Evolutionary conservation across 53 echinoderm and acorn worm species (phyloP).

Genomic region (Arbacia lixula): DNA sequence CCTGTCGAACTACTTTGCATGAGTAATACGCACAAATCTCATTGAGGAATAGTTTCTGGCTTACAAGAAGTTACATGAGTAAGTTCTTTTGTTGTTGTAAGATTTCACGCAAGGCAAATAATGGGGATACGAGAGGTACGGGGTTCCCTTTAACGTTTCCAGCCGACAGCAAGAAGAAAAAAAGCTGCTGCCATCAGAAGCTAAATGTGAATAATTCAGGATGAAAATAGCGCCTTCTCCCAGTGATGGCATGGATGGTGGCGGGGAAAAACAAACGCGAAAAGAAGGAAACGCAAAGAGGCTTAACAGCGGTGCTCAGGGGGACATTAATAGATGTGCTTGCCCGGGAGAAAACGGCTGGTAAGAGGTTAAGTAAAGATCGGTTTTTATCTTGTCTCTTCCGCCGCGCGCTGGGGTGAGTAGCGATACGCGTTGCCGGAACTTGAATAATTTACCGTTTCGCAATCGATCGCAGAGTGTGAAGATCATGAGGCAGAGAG

Average conservation of each 20-base stretch:
- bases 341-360: conserved; percentile 3
- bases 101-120: too few relatives aligned
- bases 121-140: too few relatives aligned
- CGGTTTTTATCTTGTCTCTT: conserved; percentile 12
- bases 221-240: conserved; percentile 11
- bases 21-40: too few relatives aligned
- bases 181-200: conserved; percentile 32
- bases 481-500: conserved; percentile 25
- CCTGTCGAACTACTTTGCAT: too few relatives aligned
- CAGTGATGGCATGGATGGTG: too few relatives aligned
- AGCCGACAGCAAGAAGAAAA: too few relatives aligned
- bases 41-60: too few relatives aligned
- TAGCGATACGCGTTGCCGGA: conserved; percentile 36
- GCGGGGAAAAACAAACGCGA: neutral
- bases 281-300: conserved; percentile 11
- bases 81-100: too few relatives aligned
- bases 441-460: conserved; percentile 54
- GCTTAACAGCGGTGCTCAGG: conserved; percentile 22
- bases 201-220: conserved; percentile 50
- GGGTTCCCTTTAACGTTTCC: too few relatives aligned
- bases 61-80: too few relatives aligned
- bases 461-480: conserved; percentile 17
- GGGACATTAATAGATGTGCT: conserved; percentile 43
- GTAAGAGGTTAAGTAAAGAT: conserved; percentile 41
- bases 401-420: neutral